These are phyloP conservation scores for Apus apus DNA, from an alignment of 2,113 vertebrate genomes.

Conservation along the genomic window DNA sequence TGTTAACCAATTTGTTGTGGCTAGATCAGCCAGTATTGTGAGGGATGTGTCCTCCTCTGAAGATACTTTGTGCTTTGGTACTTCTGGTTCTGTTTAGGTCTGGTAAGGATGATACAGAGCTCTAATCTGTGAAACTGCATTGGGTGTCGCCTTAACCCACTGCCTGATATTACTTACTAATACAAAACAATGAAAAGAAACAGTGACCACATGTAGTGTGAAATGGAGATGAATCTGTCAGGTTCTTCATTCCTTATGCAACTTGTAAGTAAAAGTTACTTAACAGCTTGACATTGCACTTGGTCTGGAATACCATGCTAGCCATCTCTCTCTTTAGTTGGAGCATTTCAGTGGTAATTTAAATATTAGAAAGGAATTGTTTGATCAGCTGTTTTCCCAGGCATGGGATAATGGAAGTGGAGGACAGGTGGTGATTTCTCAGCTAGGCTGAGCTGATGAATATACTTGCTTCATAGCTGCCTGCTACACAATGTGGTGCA, in stretches of 20 bases:
- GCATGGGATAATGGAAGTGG: neutral
- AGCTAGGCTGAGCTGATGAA: neutral
- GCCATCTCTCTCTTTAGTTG: neutral
- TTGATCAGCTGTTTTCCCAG: neutral
- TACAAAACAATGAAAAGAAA: neutral
- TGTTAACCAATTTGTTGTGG: neutral
- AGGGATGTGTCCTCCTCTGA: neutral
- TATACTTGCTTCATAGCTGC: neutral
- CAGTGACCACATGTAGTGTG: neutral
- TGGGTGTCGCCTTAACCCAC: neutral
- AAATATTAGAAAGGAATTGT: neutral
- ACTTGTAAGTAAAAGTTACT: neutral
- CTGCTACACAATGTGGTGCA: neutral
- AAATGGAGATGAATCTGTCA: neutral
- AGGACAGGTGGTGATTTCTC: neutral
- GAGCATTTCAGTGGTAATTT: neutral
- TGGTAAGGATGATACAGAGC: neutral
- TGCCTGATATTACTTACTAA: neutral
- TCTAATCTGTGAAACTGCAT: neutral
- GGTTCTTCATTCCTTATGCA: neutral
- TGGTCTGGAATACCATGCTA: accelerated
- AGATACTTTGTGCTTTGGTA: neutral
- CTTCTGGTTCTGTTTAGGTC: neutral
- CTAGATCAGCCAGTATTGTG: neutral
- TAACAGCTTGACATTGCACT: neutral